Conservation (phyloP, 2,888 invertebrate species). For the Steinernema scapterisci region DNA sequence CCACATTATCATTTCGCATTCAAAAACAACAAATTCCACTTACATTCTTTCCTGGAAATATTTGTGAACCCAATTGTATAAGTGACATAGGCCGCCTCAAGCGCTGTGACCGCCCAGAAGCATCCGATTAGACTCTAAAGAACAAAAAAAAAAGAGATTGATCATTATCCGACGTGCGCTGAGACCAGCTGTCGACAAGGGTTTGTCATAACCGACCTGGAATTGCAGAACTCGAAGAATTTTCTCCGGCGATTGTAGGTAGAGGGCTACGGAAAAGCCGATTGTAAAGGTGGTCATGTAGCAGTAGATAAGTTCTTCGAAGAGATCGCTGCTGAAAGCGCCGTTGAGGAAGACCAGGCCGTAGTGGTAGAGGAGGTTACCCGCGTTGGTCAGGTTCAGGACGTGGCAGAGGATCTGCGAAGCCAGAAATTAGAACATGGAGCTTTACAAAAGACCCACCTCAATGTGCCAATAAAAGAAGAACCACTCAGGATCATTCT, state of each 20-base stretch:
- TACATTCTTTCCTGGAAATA: slow-evolving; percentile 8
- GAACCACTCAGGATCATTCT: slow-evolving; percentile 26
- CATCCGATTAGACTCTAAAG: slow-evolving; percentile 25
- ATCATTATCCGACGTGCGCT: not conserved
- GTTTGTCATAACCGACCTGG: slow-evolving; percentile 11
- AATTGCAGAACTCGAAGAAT: slow-evolving; percentile 25
- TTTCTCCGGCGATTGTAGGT: slow-evolving; percentile 4
- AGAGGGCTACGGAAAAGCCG: slow-evolving; percentile 13
- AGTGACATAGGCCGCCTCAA: slow-evolving; percentile 12
- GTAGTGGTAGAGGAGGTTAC: slow-evolving; percentile 25
- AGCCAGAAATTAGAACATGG: not conserved
- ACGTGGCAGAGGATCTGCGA: slow-evolving; percentile 30
- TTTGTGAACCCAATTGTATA: not conserved
- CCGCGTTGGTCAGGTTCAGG: slow-evolving; percentile 5
- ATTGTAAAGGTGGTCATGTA: slow-evolving; percentile 9
- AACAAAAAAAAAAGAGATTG: not conserved
- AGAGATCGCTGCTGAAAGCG: not conserved
- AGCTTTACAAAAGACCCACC: not conserved
- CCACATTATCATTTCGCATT: not conserved
- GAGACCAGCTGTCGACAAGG: not conserved
- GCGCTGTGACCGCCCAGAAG: slow-evolving; percentile 15
- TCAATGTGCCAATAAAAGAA: slow-evolving; percentile 29
- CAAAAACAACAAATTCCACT: not conserved
- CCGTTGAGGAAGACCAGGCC: not conserved
- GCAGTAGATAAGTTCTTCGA: slow-evolving; percentile 14